Percentiles rank a stretch among this genome's conserved stretches.
phyloP scores from a whole-genome alignment of 2,888 invertebrate species.

The Limnephilus lunatus region DNA sequence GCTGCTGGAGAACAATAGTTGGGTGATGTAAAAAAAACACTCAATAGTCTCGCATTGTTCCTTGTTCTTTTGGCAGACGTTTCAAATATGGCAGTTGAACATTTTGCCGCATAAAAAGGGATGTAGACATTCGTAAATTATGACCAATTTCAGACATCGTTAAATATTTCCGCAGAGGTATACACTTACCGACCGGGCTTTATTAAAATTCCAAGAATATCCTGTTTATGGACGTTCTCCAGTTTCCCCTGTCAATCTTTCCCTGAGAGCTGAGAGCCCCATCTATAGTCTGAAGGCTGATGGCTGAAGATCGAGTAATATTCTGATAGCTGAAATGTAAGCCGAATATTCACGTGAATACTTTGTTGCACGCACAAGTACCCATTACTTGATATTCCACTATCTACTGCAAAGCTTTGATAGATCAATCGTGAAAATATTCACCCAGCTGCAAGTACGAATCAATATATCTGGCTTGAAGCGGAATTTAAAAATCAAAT shows the following conservation, averaged over 20 bases:
- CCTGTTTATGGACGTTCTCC: conserved; percentile 8
- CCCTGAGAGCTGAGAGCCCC: background rate
- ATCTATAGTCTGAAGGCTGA: background rate
- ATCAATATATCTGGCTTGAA: background rate
- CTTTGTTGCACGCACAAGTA: background rate
- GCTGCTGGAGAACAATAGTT: background rate
- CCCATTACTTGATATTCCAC: background rate
- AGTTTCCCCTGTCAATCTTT: background rate
- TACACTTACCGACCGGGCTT: background rate
- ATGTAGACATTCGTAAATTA: conserved; percentile 24
- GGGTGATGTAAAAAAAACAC: background rate
- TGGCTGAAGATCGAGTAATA: background rate
- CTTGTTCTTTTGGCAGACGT: background rate
- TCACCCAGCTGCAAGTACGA: background rate
- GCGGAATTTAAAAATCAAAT: background rate
- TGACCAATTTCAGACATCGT: conserved; percentile 40
- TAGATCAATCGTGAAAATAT: background rate
- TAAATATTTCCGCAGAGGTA: conserved; percentile 22
- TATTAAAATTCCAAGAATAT: conserved; percentile 29
- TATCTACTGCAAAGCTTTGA: background rate
- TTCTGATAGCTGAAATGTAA: background rate
- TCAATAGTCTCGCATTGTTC: background rate
- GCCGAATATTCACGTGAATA: background rate
- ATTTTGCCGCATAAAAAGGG: background rate
- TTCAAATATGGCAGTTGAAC: background rate